These are phyloP conservation scores for Cranoglanis bouderius DNA, from an alignment of 2,113 vertebrate genomes.

Conservation along the genomic window DNA sequence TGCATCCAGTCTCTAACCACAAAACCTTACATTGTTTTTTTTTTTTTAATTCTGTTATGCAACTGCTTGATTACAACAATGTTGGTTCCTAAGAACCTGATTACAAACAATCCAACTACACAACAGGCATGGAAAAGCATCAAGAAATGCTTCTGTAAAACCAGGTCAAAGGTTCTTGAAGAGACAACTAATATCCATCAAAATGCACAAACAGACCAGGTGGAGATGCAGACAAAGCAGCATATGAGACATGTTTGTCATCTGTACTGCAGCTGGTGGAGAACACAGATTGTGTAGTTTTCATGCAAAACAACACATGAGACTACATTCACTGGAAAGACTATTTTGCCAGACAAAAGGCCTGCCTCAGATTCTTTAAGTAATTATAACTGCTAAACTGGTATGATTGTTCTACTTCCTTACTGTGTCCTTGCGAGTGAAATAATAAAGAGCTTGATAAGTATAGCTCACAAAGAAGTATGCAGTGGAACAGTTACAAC, in stretches of 20 bases:
- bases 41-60: background rate
- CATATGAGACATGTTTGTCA: background rate
- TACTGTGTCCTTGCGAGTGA: background rate
- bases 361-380: background rate
- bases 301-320: background rate
- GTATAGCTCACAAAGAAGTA: background rate
- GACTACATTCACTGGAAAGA: background rate
- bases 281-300: background rate
- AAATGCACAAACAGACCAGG: background rate
- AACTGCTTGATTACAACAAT: background rate
- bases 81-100: background rate
- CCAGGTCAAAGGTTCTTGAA: background rate
- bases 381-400: background rate
- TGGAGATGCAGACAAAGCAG: background rate
- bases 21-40: background rate
- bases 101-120: background rate
- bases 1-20: background rate
- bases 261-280: background rate
- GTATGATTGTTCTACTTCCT: background rate
- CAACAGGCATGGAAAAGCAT: background rate
- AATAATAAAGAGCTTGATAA: background rate
- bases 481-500: background rate
- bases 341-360: background rate
- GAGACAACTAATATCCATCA: background rate
- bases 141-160: background rate